Percentiles rank a stretch among this genome's conserved stretches.
Evolutionary conservation across 2,888 invertebrate genomes (phyloP).

Genomic region (Ptychoptera albimana): DNA sequence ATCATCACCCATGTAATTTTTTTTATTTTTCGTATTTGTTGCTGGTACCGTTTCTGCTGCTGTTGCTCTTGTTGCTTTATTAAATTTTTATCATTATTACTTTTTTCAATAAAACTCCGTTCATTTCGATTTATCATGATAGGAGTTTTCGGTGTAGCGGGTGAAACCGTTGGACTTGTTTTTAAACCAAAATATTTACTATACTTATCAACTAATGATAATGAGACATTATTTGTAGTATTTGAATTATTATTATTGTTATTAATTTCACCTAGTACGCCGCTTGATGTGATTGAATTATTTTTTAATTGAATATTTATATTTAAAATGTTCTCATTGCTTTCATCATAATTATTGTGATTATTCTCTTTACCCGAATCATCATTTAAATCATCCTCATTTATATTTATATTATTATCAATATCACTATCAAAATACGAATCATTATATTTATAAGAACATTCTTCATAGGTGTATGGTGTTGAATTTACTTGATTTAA

Average conservation of each 20-base stretch:
- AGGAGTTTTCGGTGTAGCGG: slow-evolving; percentile 3
- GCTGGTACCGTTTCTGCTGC: too few species aligned
- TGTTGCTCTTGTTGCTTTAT: neutral
- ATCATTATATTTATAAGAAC: neutral
- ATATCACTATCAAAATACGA: slow-evolving; percentile 10
- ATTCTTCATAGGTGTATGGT: too few species aligned
- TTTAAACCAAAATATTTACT: slow-evolving; percentile 25
- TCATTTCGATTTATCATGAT: neutral
- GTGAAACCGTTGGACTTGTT: slow-evolving; percentile 2
- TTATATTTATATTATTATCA: neutral
- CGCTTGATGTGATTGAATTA: neutral
- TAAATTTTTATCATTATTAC: neutral
- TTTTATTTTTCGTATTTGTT: too few species aligned
- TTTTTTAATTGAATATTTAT: too few species aligned
- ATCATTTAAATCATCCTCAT: slow-evolving; percentile 11
- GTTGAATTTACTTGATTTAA: slow-evolving; percentile 13
- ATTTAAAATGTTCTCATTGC: neutral
- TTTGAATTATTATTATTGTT: neutral
- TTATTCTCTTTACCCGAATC: slow-evolving; percentile 28
- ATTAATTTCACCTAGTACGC: neutral
- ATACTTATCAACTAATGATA: slow-evolving; percentile 16
- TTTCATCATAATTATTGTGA: slow-evolving; percentile 9
- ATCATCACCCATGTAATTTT: neutral
- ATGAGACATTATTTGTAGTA: neutral
- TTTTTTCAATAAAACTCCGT: neutral